Base-by-base conservation (phyloP, 2,888 invertebrate species). In the Acholoe squamosa region DNA sequence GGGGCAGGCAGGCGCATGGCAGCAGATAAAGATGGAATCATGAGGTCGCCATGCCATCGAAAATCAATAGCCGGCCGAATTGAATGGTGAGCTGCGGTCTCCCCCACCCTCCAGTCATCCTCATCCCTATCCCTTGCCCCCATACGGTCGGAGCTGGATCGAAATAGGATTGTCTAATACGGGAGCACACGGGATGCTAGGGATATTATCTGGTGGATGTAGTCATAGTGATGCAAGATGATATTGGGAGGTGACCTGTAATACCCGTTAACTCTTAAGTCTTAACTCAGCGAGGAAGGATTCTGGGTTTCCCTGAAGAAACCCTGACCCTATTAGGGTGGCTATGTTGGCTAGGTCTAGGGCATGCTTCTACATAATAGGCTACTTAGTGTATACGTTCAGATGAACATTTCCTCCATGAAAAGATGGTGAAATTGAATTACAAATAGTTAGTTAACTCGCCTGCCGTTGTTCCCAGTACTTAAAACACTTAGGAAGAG, bases 11-110 rank as follows among this genome's bases (percentile, higher is more conserved):
- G 71, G 28, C 71, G n/a, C 84, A 84, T 43, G 16, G 84, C 84
- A 86, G 25, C 54, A 86, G 86, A 86, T 86, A 86, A 86, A 86
- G 86, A 86, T 56, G 56, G 86, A 52, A 86, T 86, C 86, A 86
- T 86, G 86, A 86, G 86, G 54, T 86, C 54, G 86, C 52, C 86
- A 7, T 84, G 84, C 84, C 84, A 84, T 84, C 51, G 84, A 43
- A 84, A 84, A 86, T 86, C 86, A 54, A 86, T 54, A 54, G 28
- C 1, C 19, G 54, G 31, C 54, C 52, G 86, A 86, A 86, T 52
- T 86, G 86, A 86, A 86, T 56, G 86, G 56, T 54, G 86, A 31
- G 80, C 80, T 1, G 16, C 34, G 43, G 80, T 16, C 34, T 19
- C 12, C 80, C 80, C 12, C 43, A 80, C 80, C 80, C 80, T 43